A percentile compares a stretch with the other conserved stretches of the same genome.
These are phyloP conservation scores for Eremobia ochroleuca DNA, from an alignment of 2,888 invertebrate species.

Conservation along the genomic window DNA sequence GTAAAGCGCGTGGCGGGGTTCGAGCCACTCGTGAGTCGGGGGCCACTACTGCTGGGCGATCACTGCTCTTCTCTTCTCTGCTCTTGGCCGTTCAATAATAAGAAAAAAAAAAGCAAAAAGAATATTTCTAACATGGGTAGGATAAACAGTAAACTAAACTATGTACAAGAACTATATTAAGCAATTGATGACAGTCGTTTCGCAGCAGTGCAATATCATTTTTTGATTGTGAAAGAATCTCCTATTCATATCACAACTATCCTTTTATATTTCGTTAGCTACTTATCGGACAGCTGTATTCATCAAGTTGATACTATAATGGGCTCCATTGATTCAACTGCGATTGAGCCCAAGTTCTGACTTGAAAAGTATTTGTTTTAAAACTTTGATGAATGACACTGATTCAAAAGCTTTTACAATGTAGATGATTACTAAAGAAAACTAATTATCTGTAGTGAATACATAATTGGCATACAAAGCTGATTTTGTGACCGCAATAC, in stretches of 20 bases:
- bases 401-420: not conserved
- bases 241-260: not conserved
- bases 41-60: no score
- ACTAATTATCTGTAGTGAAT: slow-evolving; percentile 6
- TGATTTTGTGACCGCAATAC: not conserved
- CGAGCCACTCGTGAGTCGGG: no score
- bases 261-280: not conserved
- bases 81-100: not conserved
- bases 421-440: slow-evolving; percentile 1
- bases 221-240: not conserved
- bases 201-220: not conserved
- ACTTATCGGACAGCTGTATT: not conserved
- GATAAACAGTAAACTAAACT: not conserved
- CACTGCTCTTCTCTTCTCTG: no score
- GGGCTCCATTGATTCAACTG: slow-evolving; percentile 24
- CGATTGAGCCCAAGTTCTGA: slow-evolving; percentile 14
- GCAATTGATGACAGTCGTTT: not conserved
- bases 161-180: not conserved
- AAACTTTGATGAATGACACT: not conserved
- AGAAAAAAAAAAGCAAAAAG: no score
- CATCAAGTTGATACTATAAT: slow-evolving; percentile 26
- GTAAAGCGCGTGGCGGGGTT: no score
- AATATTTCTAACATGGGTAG: not conserved
- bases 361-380: slow-evolving; percentile 20
- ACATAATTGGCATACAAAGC: slow-evolving; percentile 19